Conservation (phyloP, 2,113 vertebrate species). For the Psittacus erithacus region DNA sequence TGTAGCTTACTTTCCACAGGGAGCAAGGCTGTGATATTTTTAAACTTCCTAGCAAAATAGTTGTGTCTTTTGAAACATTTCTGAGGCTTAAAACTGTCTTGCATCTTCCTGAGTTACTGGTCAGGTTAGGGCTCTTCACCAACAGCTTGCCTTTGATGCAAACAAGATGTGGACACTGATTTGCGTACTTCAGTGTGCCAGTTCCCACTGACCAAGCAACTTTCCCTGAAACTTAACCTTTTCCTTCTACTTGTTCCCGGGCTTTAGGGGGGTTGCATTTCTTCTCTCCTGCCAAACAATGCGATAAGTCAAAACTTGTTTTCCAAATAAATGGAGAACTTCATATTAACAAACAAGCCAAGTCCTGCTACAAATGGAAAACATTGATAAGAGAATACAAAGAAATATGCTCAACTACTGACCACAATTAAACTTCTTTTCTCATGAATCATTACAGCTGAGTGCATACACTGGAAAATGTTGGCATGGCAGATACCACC, state of each 20-base stretch:
- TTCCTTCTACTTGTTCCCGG: not conserved
- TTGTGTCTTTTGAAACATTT: not conserved
- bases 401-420: conserved; percentile 62
- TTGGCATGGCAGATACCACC: not conserved
- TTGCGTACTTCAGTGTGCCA: not conserved
- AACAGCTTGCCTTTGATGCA: not conserved
- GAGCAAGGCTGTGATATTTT: not conserved
- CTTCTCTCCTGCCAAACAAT: conserved; percentile 43
- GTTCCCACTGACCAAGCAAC: not conserved
- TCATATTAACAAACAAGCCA: conserved; percentile 59
- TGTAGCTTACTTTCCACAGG: not conserved
- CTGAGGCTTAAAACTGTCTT: not conserved
- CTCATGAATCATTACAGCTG: conserved; percentile 25
- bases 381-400: conserved; percentile 68
- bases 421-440: conserved; percentile 61
- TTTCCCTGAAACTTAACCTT: not conserved
- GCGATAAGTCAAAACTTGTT: conserved; percentile 66
- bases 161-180: not conserved
- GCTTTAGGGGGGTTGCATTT: not conserved
- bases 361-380: conserved; percentile 61
- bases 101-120: not conserved
- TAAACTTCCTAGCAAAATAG: not conserved
- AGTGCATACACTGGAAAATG: conserved; percentile 14
- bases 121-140: not conserved
- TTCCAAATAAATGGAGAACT: conserved; percentile 72